Base-by-base conservation (phyloP, 2,888 invertebrate species). In the Colletes collaris region DNA sequence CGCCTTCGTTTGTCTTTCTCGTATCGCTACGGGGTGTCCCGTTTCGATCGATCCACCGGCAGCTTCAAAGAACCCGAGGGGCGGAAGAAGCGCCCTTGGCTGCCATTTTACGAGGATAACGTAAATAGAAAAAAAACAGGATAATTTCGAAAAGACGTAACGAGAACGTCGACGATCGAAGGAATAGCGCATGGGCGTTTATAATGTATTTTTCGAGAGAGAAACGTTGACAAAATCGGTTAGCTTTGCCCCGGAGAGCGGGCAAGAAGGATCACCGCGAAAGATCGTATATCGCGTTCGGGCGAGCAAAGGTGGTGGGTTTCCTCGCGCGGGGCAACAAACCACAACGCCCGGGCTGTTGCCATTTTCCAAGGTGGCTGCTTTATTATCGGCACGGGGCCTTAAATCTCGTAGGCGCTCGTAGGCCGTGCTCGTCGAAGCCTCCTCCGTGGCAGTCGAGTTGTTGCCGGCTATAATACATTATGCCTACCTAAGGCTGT, bases 401-500 rank as follows among this genome's bases (percentile, higher is more conserved):
- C 83, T 91, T 92, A 92, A 92, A 92, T 92, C 92, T 91, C 88
- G 81, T 55, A 69, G 80, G 75, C 79, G 84, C 70, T 78, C 81
- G 83, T 79, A 77, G 77, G 81, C 79, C 72, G 77, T 71, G 81
- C 78, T 83, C 82, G 85, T 84, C 81, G 81, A 81, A 78, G 86
- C 82, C 81, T 84, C 70, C 79, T 77, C 75, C 72, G 50, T 83
- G 81, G 79, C 84, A 81, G 83, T 79, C 84, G 86, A 82, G 87
- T 85, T 76, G 86, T 86, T 86, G 79, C 87, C 79, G 88, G 89
- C 88, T 79, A 64, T 88, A 90, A 91, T 91, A 90, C 90, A 89
- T 91, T 91, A 91, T 86, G 88, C 88, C 90, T 87, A 89, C 89
- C 91, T 89, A 89, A 90, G 86, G 89, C 90, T 87, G 90, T 90